phyloP scores from a whole-genome alignment of 2,113 vertebrate genomes.

The Grammomys dolichurus region DNA sequence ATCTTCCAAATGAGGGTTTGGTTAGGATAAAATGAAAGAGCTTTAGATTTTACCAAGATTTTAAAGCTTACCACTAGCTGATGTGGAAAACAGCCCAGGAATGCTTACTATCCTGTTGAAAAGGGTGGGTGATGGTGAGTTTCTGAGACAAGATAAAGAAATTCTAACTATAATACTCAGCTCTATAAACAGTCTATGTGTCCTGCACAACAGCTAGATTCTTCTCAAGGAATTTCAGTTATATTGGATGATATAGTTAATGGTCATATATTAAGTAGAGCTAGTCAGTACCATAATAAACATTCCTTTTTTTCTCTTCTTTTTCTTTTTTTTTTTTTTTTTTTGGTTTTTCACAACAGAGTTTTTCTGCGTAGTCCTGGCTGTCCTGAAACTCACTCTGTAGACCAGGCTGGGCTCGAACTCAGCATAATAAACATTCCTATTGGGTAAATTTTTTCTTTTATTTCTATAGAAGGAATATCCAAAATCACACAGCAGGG shows the following conservation, averaged over 20 bases:
- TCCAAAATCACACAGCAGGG: background rate
- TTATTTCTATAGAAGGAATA: conserved; percentile 9
- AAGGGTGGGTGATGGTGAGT: background rate
- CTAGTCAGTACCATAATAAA: background rate
- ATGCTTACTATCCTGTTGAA: background rate
- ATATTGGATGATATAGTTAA: background rate
- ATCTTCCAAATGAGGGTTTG: background rate
- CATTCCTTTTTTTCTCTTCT: background rate
- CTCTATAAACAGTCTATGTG: background rate
- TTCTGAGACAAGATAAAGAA: background rate
- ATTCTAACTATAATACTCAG: background rate
- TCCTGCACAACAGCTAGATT: background rate
- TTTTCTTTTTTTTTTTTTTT: no score
- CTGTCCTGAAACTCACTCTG: no score
- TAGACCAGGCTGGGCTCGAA: no score
- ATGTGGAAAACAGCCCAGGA: background rate
- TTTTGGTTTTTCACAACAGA: no score
- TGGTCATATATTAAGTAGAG: background rate
- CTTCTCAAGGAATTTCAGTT: conserved; percentile 2
- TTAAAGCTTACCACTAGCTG: background rate
- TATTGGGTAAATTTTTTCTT: background rate
- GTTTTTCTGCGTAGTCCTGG: no score
- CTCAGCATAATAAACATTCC: background rate
- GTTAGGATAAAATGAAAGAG: background rate
- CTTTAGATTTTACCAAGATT: background rate